phyloP scores from a whole-genome alignment of 2,888 invertebrate species.

The Strigamia transsilvanica region DNA sequence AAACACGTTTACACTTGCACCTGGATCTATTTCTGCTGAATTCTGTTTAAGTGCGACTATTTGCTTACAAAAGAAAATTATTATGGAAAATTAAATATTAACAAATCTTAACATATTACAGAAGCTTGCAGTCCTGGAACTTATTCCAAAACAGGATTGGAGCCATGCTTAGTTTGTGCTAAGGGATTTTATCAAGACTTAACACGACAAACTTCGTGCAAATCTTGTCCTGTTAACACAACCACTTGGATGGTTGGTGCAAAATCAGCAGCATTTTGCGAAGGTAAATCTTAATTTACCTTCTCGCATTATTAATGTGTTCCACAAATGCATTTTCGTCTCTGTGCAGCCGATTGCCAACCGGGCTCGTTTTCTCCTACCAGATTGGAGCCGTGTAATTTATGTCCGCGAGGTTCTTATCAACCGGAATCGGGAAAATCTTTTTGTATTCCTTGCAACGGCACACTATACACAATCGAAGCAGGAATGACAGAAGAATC shows the following conservation, averaged over 20 bases:
- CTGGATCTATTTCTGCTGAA: constrained; percentile 62
- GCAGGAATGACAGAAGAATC: constrained; percentile 62
- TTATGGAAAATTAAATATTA: too few relatives aligned
- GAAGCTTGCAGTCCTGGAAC: constrained; percentile 63
- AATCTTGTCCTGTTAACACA: constrained; percentile 63
- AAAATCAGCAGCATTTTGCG: constrained; percentile 51
- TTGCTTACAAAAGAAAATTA: too few relatives aligned
- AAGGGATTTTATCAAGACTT: constrained; percentile 64
- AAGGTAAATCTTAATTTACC: neutral
- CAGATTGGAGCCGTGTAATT: constrained; percentile 65
- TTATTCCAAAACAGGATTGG: constrained; percentile 67
- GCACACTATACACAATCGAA: constrained; percentile 63
- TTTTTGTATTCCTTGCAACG: constrained; percentile 63
- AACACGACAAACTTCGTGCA: constrained; percentile 63
- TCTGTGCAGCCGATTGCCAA: constrained; percentile 63
- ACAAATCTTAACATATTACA: too few relatives aligned
- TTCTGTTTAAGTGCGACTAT: constrained; percentile 61
- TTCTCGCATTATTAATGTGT: neutral
- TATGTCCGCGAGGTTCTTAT: constrained; percentile 64
- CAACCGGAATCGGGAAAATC: constrained; percentile 63
- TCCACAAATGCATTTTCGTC: neutral
- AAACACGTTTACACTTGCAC: constrained; percentile 63
- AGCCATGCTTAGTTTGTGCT: constrained; percentile 70
- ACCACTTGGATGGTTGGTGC: constrained; percentile 49
- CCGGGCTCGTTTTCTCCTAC: constrained; percentile 65